phyloP scores from a whole-genome alignment of 2,113 vertebrate species.

The Ornithorhynchus anatinus region DNA sequence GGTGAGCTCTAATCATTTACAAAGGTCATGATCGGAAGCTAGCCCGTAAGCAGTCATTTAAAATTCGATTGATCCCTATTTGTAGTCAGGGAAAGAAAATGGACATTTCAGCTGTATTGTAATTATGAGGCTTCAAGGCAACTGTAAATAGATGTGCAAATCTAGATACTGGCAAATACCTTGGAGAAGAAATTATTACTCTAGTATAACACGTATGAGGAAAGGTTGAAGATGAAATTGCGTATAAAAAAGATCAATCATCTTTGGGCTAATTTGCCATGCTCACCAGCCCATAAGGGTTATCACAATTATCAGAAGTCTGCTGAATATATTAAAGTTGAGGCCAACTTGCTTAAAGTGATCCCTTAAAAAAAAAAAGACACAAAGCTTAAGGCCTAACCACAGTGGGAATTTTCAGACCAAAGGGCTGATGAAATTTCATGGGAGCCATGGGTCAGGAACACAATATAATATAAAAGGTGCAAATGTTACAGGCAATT shows the following conservation, averaged over 20 bases:
- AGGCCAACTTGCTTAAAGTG: conserved; percentile 50
- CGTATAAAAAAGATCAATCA: conserved; percentile 78
- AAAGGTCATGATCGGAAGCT: conserved; percentile 89
- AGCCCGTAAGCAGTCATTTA: conserved; percentile 82
- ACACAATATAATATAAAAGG: not conserved
- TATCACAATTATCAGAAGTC: conserved; percentile 78
- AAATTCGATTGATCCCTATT: conserved; percentile 89
- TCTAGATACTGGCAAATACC: conserved; percentile 75
- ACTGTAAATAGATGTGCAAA: conserved; percentile 81
- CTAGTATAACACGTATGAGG: conserved; percentile 59
- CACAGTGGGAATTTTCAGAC: conserved; percentile 18
- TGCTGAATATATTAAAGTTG: conserved; percentile 67
- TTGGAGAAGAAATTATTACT: conserved; percentile 78
- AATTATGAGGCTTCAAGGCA: conserved; percentile 85
- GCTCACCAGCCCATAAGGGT: conserved; percentile 67
- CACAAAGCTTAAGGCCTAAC: conserved; percentile 24
- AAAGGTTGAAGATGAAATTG: conserved; percentile 81
- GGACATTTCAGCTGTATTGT: conserved; percentile 85
- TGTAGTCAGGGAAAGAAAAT: conserved; percentile 85
- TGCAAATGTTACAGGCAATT: not conserved
- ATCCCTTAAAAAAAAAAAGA: not conserved
- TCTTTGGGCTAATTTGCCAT: conserved; percentile 73
- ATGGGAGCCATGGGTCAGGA: not conserved
- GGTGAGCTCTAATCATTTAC: conserved; percentile 89
- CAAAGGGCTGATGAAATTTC: conserved; percentile 3